A percentile compares a stretch with the other conserved stretches of the same genome.
Conservation (phyloP, 2,113 vertebrate species). For the Sclerurus mexicanus region DNA sequence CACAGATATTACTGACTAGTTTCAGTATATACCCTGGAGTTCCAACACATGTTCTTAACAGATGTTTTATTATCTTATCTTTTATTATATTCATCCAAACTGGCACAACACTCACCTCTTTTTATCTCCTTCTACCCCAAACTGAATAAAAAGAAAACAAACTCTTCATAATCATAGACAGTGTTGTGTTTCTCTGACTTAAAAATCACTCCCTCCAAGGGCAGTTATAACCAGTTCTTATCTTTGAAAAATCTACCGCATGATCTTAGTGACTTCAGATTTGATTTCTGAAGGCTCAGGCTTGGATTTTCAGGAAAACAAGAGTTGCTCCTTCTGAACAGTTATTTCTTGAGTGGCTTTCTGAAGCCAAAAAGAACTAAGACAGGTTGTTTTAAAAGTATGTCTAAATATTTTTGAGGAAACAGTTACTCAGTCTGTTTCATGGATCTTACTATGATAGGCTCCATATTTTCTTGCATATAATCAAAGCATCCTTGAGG, state of each 20-base stretch:
- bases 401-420: neutral
- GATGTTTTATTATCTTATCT: constrained; percentile 74
- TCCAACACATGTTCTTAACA: constrained; percentile 74
- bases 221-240: constrained; percentile 4
- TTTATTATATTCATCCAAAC: constrained; percentile 70
- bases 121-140: constrained; percentile 42
- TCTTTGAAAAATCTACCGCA: neutral
- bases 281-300: neutral
- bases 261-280: neutral
- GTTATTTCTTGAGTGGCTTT: neutral
- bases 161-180: constrained; percentile 4
- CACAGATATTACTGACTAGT: constrained; percentile 60
- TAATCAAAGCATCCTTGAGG: neutral
- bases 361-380: neutral
- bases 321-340: neutral
- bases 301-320: neutral
- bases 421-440: neutral
- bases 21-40: constrained; percentile 70
- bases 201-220: constrained; percentile 20
- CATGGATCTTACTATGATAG: neutral
- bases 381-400: neutral
- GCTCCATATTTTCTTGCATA: neutral
- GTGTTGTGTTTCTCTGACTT: constrained; percentile 7
- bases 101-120: constrained; percentile 24
- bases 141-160: constrained; percentile 66